phyloP scores from a whole-genome alignment of 2,797 vertebrate species.

The Sebastolobus alascanus region DNA sequence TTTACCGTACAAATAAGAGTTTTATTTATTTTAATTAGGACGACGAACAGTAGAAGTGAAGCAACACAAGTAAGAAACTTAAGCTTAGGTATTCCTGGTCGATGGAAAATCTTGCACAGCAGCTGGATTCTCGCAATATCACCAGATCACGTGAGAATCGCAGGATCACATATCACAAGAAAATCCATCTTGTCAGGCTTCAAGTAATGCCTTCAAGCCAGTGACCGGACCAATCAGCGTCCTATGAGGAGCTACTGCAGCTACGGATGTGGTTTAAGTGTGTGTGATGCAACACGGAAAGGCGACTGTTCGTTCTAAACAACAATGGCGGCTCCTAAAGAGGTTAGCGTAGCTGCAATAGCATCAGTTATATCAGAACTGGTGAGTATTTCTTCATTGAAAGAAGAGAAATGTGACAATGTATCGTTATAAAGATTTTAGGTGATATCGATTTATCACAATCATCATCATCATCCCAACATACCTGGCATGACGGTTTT shows the following conservation, averaged over 20 bases:
- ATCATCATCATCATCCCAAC: background rate
- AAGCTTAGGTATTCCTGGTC: background rate
- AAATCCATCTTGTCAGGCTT: background rate
- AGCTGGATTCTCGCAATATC: background rate
- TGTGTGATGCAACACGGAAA: background rate
- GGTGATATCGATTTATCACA: background rate
- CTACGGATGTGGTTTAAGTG: background rate
- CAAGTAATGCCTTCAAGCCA: background rate
- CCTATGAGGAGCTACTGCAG: background rate
- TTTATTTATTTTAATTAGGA: background rate
- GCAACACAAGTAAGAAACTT: background rate
- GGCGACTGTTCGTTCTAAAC: background rate
- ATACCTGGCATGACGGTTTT: conserved; percentile 96
- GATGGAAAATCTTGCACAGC: background rate
- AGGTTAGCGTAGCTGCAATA: background rate
- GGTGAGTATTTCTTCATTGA: background rate
- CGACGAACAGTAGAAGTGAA: background rate
- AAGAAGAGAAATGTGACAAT: background rate
- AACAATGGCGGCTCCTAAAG: background rate
- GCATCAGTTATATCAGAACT: too few relatives aligned
- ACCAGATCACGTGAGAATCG: background rate
- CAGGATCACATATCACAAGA: background rate
- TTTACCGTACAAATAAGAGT: background rate
- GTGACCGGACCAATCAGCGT: too few relatives aligned
- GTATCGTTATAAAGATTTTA: background rate